Evolutionary conservation across 2,797 vertebrate genomes (phyloP), one percentile per base, ranked within the genome.

Genomic region (Urosaurus nigricauda): DNA sequence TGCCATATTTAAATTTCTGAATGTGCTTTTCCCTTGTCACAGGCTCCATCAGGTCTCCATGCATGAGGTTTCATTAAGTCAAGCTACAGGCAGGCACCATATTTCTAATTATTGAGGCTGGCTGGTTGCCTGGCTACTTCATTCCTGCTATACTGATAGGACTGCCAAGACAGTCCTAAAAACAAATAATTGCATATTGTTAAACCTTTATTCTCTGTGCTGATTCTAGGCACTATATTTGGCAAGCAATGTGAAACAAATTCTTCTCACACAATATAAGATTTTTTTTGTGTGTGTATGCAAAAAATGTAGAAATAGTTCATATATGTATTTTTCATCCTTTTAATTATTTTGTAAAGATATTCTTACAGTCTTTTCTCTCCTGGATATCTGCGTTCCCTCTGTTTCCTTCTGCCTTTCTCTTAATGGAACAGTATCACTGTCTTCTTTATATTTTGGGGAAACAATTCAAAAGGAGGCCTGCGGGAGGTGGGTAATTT

Each of bases 111-210:
- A 88, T 51, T 86, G 90, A 79, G 89, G 83, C 87, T 92, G 87
- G 37, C 80, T 94, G 92, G 92, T 95, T 95, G 93, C 94, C 91
- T 91, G 88, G 92, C 80, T 95, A 92, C 91, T 93, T 95, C 75
- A 85, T n/a, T 73, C 87, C 87, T 89, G 83, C 53, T 87, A 85
- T 90, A 94, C 86, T 89, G 90, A 90, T 90, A 92, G 0, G 1
- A 77, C 78, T 91, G 73, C 90, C 91, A 88, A 93, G 37, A 79
- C 37, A 94, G 89, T 87, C 80, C 78, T 90, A 2, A 92, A 92
- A 89, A 2, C 79, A 94, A 92, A 58, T 89, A 26, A 43, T 32
- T 88, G 65, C 83, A 88, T 92, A 79, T 87, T 93, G 89, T 92
- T 89, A 79, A 86, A 74, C 74, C 88, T 89, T 88, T 82, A 89